These are phyloP conservation scores for Arge pagana DNA, from an alignment of 2,888 invertebrate genomes.

Conservation along the genomic window DNA sequence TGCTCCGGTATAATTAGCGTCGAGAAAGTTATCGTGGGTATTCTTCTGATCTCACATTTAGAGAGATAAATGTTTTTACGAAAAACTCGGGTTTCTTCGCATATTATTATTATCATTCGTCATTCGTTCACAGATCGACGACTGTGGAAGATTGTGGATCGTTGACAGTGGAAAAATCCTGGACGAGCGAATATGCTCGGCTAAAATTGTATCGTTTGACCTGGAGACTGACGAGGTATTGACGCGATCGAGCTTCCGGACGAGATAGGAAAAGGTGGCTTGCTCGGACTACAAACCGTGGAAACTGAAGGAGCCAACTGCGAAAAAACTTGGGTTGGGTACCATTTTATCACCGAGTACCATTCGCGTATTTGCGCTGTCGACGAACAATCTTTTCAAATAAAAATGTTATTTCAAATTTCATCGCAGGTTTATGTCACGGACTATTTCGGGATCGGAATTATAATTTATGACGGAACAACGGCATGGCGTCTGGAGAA, in stretches of 20 bases:
- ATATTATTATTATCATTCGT: too few relatives aligned
- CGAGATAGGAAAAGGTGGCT: constrained; percentile 33
- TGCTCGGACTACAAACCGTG: constrained; percentile 41
- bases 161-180: constrained; percentile 72
- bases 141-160: constrained; percentile 72
- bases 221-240: constrained; percentile 59
- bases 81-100: too few relatives aligned
- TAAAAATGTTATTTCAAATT: too few relatives aligned
- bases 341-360: too few relatives aligned
- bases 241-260: constrained; percentile 63
- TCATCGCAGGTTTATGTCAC: too few relatives aligned
- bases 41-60: neutral
- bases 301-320: constrained; percentile 29
- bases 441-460: too few relatives aligned
- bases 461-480: too few relatives aligned
- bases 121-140: constrained; percentile 67
- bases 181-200: constrained; percentile 65
- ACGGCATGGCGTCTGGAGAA: too few relatives aligned
- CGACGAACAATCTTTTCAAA: neutral
- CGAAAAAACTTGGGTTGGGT: constrained; percentile 33
- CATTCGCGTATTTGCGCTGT: neutral
- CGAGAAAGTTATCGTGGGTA: constrained; percentile 72
- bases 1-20: constrained; percentile 74
- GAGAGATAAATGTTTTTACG: neutral
- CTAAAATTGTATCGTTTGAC: constrained; percentile 76